These are phyloP conservation scores for Apodemia duryi DNA, from an alignment of 2,888 invertebrate genomes.

Conservation along the genomic window DNA sequence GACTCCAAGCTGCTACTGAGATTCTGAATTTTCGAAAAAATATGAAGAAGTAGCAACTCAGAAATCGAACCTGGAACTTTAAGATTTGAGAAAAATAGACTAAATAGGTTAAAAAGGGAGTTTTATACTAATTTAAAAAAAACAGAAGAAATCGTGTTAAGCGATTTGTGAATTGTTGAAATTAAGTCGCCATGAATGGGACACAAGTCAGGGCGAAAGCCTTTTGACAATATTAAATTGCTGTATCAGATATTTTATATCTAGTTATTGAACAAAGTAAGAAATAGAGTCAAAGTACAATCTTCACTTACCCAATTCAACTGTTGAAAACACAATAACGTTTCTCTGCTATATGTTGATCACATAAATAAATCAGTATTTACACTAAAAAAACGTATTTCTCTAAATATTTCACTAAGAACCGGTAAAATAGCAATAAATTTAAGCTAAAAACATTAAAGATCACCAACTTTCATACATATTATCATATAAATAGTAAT, in stretches of 20 bases:
- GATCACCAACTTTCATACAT: conserved; percentile 27
- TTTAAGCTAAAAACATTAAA: conserved; percentile 21
- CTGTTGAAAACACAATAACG: conserved; percentile 18
- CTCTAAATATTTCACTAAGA: conserved; percentile 21
- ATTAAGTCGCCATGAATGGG: neutral
- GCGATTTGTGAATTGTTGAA: neutral
- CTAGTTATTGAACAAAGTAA: neutral
- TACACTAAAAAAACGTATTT: conserved; percentile 4
- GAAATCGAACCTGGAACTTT: too few species aligned
- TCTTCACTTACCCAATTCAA: conserved; percentile 27
- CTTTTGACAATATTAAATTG: neutral
- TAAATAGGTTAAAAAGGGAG: too few species aligned
- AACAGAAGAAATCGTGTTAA: neutral
- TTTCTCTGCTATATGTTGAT: conserved; percentile 24
- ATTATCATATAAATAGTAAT: conserved; percentile 21
- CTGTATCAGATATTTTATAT: neutral
- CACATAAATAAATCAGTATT: conserved; percentile 22
- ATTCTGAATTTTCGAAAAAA: too few species aligned
- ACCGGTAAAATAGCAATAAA: conserved; percentile 11
- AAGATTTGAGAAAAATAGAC: too few species aligned
- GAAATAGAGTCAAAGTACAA: neutral
- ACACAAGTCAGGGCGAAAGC: neutral
- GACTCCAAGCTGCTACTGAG: too few species aligned
- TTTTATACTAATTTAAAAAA: neutral
- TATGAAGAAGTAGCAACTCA: too few species aligned